Evolutionary conservation across 2,797 vertebrate species (phyloP), one percentile per base, ranked within the genome.

Genomic region (Thripadectes ignobilis): DNA sequence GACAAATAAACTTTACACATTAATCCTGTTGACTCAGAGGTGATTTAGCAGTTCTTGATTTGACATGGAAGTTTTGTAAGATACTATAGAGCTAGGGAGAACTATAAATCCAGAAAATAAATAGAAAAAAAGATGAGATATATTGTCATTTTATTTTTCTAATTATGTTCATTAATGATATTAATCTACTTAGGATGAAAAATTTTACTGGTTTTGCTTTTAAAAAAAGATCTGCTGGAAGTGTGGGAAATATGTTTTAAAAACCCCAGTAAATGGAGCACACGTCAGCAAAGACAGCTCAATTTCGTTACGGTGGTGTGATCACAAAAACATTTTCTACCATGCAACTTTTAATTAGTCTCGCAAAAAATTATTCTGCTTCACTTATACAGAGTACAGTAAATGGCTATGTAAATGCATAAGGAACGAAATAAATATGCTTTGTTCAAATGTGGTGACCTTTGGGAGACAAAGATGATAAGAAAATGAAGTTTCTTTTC

Each of bases 351-450:
- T 90, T 96, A 97, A 96, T 97, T 97, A 97, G 96, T 95, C 94
- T 96, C 71, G 26, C 95, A 95, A 95, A 96, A 97, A 96, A 95
- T 95, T 96, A 96, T 95, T 96, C 96, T 97, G 96, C 96, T 97
- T 97, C 96, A 96, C 89, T 96, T 96, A 95, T 94, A 91, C 63
- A 54, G 93, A 94, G 93, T 95, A 97, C 96, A 95, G 95, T 96
- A 96, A 95, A 94, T 79, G 94, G 76, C 85, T 84, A 96, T 32
- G 12, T 92, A 91, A 95, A 90, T 87, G 74, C 83, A 72, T 61
- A 90, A 89, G 92, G 83, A 94, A 96, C 74, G 57, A 96, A 95
- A 92, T 89, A 93, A 96, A 95, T 94, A 92, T 0, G 3, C 93
- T 96, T 96, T 95, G 91, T 96, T 95, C 77, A 82, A 84, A 90